phyloP scores from a whole-genome alignment of 2,888 invertebrate species.

The Chorisops tibialis region DNA sequence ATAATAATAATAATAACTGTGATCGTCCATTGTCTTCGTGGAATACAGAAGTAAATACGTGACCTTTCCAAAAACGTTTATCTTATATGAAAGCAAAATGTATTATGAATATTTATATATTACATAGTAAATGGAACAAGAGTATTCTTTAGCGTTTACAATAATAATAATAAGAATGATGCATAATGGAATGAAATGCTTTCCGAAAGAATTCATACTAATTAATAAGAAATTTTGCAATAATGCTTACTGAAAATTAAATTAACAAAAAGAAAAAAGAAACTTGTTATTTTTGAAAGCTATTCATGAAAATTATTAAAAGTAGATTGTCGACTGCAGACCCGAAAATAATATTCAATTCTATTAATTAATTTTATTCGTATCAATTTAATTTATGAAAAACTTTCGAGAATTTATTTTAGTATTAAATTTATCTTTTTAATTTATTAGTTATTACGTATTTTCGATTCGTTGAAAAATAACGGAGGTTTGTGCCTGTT shows the following conservation, averaged over 20 bases:
- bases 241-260: not conserved
- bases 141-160: constrained; percentile 6
- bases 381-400: not conserved
- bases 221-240: not conserved
- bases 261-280: no score
- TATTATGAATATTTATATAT: not conserved
- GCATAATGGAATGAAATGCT: constrained; percentile 38
- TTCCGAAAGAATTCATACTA: constrained; percentile 33
- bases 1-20: constrained; percentile 24
- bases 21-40: constrained; percentile 37
- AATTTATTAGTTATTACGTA: no score
- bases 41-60: constrained; percentile 26
- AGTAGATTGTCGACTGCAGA: constrained; percentile 48
- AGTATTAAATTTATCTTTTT: not conserved
- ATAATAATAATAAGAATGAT: constrained; percentile 35
- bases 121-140: not conserved
- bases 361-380: not conserved
- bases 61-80: constrained; percentile 10
- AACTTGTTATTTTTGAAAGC: not conserved
- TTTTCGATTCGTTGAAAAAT: no score
- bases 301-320: not conserved
- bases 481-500: no score
- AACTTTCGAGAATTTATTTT: not conserved
- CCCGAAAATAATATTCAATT: constrained; percentile 41
- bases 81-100: not conserved